Conservation (phyloP, 1,140 invertebrate genomes). For the Heliothis virescens region DNA sequence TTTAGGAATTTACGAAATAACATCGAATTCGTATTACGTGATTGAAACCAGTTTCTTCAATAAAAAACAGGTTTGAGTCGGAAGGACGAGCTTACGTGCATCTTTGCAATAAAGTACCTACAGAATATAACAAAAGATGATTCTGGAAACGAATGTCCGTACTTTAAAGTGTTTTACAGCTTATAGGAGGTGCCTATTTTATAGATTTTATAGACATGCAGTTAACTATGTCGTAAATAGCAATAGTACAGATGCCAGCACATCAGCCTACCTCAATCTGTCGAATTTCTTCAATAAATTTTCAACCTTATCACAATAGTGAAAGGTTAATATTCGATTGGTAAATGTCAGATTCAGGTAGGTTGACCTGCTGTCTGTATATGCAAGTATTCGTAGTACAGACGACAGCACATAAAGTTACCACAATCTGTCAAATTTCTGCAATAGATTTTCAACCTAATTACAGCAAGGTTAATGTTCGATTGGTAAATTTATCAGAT, state of each 20-base stretch:
- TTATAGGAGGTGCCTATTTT: not conserved
- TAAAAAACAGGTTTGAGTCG: not conserved
- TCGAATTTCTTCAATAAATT: no score
- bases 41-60: constrained; percentile 13
- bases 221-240: not conserved
- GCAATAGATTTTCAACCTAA: no score
- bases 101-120: not conserved
- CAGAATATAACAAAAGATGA: not conserved
- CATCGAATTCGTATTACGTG: not conserved
- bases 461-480: no score
- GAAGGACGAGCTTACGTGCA: not conserved
- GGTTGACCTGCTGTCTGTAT: no score
- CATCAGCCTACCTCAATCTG: no score
- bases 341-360: no score
- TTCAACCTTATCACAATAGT: no score
- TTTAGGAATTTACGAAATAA: constrained; percentile 5
- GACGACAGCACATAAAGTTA: no score
- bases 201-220: not conserved
- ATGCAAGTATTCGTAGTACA: no score
- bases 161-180: not conserved
- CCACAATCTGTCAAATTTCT: no score
- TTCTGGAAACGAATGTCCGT: not conserved
- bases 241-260: not conserved
- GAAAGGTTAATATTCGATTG: no score
- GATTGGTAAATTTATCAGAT: no score